phyloP scores from a whole-genome alignment of 2,888 invertebrate species.

The Lymantria dispar region DNA sequence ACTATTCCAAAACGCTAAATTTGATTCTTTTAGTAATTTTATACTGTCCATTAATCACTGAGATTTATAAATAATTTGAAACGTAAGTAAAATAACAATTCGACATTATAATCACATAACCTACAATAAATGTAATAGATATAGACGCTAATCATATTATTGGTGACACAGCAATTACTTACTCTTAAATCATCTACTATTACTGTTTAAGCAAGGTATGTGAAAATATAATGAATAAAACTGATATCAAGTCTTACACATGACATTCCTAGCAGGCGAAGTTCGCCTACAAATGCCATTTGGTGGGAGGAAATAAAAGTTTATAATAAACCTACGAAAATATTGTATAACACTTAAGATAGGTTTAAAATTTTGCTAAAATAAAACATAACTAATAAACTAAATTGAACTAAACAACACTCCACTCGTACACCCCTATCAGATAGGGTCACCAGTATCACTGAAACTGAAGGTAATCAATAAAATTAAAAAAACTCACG shows the following conservation, averaged over 20 bases:
- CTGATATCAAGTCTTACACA: slow-evolving; percentile 54
- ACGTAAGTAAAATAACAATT: slow-evolving; percentile 47
- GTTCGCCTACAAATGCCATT: slow-evolving; percentile 64
- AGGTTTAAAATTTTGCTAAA: slow-evolving; percentile 82
- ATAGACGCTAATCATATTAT: slow-evolving; percentile 76
- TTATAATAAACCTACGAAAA: slow-evolving; percentile 75
- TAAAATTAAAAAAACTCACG: slow-evolving; percentile 52
- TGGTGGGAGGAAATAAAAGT: slow-evolving; percentile 79
- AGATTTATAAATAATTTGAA: slow-evolving; percentile 42
- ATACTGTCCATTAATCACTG: slow-evolving; percentile 59
- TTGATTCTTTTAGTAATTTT: slow-evolving; percentile 33
- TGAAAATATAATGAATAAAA: slow-evolving; percentile 52
- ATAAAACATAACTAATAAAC: slow-evolving; percentile 83
- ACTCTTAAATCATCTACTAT: slow-evolving; percentile 66
- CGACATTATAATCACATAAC: slow-evolving; percentile 40
- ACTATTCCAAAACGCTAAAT: slow-evolving; percentile 52
- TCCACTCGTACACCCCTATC: slow-evolving; percentile 69
- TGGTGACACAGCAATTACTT: slow-evolving; percentile 81
- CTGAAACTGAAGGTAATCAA: slow-evolving; percentile 73
- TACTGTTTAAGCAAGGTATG: slow-evolving; percentile 55
- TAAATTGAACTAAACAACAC: slow-evolving; percentile 83
- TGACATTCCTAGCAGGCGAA: slow-evolving; percentile 57
- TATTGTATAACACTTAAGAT: slow-evolving; percentile 81
- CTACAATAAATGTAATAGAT: slow-evolving; percentile 59
- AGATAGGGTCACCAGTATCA: slow-evolving; percentile 74